Evolutionary conservation across 1,140 invertebrate genomes (phyloP).

Genomic region (Mycetomoellerius zeteki): DNA sequence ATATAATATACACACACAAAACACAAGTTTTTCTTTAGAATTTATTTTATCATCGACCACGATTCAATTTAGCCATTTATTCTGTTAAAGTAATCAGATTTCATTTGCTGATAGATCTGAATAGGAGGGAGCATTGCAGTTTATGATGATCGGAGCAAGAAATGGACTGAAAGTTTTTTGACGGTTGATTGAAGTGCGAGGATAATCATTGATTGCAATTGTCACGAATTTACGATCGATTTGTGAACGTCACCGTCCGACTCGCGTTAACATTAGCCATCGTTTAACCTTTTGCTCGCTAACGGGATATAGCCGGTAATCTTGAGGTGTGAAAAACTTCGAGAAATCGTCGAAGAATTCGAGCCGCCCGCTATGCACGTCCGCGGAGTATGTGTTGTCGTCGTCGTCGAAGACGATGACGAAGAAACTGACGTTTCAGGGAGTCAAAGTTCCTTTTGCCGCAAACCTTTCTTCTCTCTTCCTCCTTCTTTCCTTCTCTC

Average conservation of each 20-base stretch:
- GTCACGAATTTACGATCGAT: slow-evolving; percentile 43
- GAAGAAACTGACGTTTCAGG: slow-evolving; percentile 58
- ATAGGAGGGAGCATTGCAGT: neutral
- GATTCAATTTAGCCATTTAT: neutral
- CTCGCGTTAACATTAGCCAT: slow-evolving; percentile 41
- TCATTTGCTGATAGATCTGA: neutral
- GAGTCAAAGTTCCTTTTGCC: slow-evolving; percentile 65
- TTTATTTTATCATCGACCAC: neutral
- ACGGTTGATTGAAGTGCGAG: neutral
- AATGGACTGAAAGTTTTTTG: slow-evolving; percentile 17
- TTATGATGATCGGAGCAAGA: neutral
- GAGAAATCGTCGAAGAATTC: slow-evolving; percentile 58
- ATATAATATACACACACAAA: neutral
- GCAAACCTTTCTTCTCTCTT: slow-evolving; percentile 44
- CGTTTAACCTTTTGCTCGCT: slow-evolving; percentile 54
- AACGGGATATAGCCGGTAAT: slow-evolving; percentile 46
- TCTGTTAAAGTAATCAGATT: neutral
- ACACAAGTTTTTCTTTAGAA: neutral
- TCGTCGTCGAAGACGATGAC: slow-evolving; percentile 48
- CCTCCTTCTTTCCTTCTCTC: neutral
- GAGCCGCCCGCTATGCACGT: slow-evolving; percentile 57
- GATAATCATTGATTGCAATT: slow-evolving; percentile 44
- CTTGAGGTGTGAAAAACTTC: slow-evolving; percentile 48
- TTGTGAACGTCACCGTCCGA: slow-evolving; percentile 48
- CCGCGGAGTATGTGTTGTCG: slow-evolving; percentile 14